These are phyloP conservation scores for Hypolimnas misippus DNA, from an alignment of 2,888 invertebrate genomes.

Conservation along the genomic window DNA sequence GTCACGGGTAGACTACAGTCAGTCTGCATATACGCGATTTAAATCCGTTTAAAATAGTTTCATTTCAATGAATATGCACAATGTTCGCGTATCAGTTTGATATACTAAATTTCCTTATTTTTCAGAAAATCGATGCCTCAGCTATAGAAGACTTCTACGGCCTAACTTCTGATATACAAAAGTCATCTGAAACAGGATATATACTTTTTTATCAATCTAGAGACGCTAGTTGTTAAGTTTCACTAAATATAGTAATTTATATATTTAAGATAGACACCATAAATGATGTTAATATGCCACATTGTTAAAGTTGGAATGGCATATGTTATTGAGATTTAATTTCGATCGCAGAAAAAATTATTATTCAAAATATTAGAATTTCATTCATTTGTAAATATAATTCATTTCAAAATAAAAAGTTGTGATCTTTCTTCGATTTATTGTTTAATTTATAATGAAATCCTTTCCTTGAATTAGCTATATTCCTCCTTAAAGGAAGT, in stretches of 20 bases:
- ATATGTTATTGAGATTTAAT: slow-evolving; percentile 74
- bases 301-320: slow-evolving; percentile 80
- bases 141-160: slow-evolving; percentile 99
- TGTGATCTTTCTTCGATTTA: slow-evolving; percentile 60
- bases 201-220: slow-evolving; percentile 99
- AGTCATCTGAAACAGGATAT: slow-evolving; percentile 99
- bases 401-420: slow-evolving; percentile 71
- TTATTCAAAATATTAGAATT: slow-evolving; percentile 58
- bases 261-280: slow-evolving; percentile 59
- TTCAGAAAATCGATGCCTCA: slow-evolving; percentile 98
- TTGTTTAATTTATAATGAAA: slow-evolving; percentile 45
- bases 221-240: slow-evolving; percentile 87
- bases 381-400: slow-evolving; percentile 75
- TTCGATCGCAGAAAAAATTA: slow-evolving; percentile 57
- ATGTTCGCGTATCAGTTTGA: no score
- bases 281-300: slow-evolving; percentile 56
- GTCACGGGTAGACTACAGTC: no score
- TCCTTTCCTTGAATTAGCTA: no score
- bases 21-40: no score
- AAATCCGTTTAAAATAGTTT: no score
- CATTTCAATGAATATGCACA: no score
- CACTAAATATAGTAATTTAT: slow-evolving; percentile 73
- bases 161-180: slow-evolving; percentile 98
- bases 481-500: no score
- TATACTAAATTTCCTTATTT: slow-evolving; percentile 38